Conservation (phyloP, 2,113 vertebrate species). For the Callipepla californica region DNA sequence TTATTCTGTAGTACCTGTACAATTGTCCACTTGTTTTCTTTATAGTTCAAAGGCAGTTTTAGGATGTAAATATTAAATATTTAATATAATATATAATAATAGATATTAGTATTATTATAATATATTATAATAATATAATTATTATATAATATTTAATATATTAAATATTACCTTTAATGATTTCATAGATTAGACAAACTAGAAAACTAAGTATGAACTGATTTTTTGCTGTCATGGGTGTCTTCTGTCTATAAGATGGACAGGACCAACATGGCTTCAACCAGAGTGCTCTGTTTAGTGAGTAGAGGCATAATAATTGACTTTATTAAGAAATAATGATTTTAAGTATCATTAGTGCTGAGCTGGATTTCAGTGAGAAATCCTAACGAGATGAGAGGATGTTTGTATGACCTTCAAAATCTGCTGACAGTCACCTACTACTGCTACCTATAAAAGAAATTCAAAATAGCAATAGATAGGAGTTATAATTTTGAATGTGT, state of each 20-base stretch:
- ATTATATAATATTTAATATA: too few species aligned
- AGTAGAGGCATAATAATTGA: not conserved
- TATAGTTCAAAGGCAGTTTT: not conserved
- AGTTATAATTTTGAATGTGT: not conserved
- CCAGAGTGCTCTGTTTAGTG: not conserved
- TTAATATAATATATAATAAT: too few species aligned
- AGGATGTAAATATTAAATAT: not conserved
- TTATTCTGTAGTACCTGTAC: not conserved
- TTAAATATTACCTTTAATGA: not conserved
- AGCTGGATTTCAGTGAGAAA: not conserved
- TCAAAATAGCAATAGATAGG: not conserved
- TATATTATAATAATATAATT: too few species aligned
- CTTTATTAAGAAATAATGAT: not conserved
- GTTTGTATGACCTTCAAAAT: constrained; percentile 12
- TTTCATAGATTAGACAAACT: not conserved
- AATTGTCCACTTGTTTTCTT: not conserved
- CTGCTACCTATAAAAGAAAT: not conserved
- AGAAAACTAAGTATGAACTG: not conserved
- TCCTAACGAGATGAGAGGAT: not conserved
- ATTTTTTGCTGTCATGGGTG: not conserved
- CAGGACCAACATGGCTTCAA: not conserved
- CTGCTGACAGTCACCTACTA: not conserved
- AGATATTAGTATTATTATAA: too few species aligned
- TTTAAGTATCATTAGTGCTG: not conserved
- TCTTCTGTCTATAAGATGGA: not conserved